phyloP scores from a whole-genome alignment of 2,797 vertebrate species.

The Helarctos malayanus region DNA sequence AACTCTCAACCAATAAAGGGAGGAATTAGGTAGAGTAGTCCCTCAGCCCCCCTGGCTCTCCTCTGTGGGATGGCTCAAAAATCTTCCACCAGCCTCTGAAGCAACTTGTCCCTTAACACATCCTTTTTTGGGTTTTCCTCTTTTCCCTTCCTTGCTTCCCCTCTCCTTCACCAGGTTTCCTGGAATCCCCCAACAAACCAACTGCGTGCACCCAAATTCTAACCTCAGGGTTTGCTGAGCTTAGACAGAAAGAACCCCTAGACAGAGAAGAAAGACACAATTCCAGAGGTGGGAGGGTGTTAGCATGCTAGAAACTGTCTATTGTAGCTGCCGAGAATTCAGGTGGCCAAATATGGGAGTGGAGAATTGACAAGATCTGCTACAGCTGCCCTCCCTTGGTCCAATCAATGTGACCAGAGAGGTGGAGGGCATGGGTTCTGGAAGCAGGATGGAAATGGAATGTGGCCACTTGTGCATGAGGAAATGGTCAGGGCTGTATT shows the following conservation, averaged over 20 bases:
- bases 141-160: background rate
- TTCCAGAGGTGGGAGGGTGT: background rate
- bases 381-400: background rate
- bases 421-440: fast-evolving
- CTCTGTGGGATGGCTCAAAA: background rate
- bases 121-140: background rate
- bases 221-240: background rate
- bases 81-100: background rate
- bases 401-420: background rate
- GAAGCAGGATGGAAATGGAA: background rate
- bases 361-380: background rate
- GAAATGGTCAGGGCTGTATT: background rate
- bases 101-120: background rate
- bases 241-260: background rate
- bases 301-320: background rate
- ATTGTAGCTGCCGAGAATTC: background rate
- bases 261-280: background rate
- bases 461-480: background rate
- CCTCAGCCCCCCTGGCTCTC: background rate
- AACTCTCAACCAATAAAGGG: no score
- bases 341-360: no score
- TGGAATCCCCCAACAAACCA: background rate
- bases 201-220: background rate
- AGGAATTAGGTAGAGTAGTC: fast-evolving
- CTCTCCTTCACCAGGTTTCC: background rate